Conservation (phyloP, 1,140 invertebrate species). For the Drosophila pandora region DNA sequence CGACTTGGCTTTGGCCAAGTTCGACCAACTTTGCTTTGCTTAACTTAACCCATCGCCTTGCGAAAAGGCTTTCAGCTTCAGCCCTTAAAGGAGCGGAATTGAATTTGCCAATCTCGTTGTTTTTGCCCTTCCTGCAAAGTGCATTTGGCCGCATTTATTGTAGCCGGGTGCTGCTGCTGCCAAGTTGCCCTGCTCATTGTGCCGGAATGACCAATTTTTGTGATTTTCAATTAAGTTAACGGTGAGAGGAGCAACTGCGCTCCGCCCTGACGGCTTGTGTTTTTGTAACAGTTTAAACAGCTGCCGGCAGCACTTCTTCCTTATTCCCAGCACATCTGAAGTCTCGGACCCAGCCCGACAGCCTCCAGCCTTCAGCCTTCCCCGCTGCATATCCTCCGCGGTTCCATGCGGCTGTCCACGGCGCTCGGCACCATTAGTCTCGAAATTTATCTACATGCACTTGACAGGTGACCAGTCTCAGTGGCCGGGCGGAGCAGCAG, state of each 20-base stretch:
- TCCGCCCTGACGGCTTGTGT: conserved; percentile 41
- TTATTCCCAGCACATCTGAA: conserved; percentile 28
- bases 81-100: conserved; percentile 55
- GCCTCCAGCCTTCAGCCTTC: neutral
- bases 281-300: conserved; percentile 68
- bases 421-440: conserved; percentile 69
- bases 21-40: conserved; percentile 22
- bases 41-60: conserved; percentile 20
- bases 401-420: conserved; percentile 49
- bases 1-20: neutral
- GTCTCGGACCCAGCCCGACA: neutral
- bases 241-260: conserved; percentile 20
- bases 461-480: conserved; percentile 65
- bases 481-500: conserved; percentile 7
- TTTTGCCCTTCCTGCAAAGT: conserved; percentile 45
- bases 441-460: conserved; percentile 78
- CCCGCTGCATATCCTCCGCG: conserved; percentile 12
- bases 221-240: conserved; percentile 82
- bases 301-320: conserved; percentile 54
- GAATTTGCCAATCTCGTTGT: conserved; percentile 49
- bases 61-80: conserved; percentile 48
- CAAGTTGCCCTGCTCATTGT: conserved; percentile 73
- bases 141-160: conserved; percentile 64
- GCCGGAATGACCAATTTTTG: conserved; percentile 80
- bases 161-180: conserved; percentile 33